These are phyloP conservation scores for Spisula solida DNA, from an alignment of 2,888 invertebrate species.

Conservation along the genomic window DNA sequence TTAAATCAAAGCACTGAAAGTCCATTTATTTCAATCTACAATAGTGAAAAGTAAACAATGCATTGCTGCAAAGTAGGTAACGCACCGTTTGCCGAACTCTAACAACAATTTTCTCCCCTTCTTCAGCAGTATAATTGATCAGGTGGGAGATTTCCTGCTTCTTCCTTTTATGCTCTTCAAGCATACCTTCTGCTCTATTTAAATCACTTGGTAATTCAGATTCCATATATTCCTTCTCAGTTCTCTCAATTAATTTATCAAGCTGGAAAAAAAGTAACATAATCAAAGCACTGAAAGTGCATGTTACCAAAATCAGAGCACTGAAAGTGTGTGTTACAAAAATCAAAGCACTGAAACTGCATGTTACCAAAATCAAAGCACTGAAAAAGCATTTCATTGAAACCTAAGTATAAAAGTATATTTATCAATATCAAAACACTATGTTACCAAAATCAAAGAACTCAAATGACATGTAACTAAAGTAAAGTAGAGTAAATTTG, in stretches of 20 bases:
- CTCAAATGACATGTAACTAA: background rate
- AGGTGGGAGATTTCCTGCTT: slow-evolving; percentile 91
- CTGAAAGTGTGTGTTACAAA: background rate
- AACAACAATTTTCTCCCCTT: slow-evolving; percentile 91
- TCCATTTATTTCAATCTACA: no score
- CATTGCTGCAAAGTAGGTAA: slow-evolving; percentile 1
- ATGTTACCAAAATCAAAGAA: background rate
- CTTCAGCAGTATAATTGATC: slow-evolving; percentile 91
- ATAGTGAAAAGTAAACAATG: no score
- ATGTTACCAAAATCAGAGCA: background rate
- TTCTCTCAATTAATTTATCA: slow-evolving; percentile 90
- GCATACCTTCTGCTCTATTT: slow-evolving; percentile 89
- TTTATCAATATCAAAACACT: background rate
- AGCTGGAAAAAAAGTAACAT: slow-evolving; percentile 87
- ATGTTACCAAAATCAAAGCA: background rate
- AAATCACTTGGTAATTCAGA: slow-evolving; percentile 88
- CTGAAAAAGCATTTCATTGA: background rate
- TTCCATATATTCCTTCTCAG: slow-evolving; percentile 88
- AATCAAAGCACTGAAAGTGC: slow-evolving; percentile 19
- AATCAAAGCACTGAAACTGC: slow-evolving; percentile 10
- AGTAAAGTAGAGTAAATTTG: background rate
- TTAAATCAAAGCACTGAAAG: no score
- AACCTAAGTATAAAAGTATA: background rate
- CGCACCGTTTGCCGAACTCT: slow-evolving; percentile 91
- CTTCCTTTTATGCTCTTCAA: slow-evolving; percentile 90